Conservation (phyloP, 2,888 invertebrate species). For the Eupelmus urozonus region DNA sequence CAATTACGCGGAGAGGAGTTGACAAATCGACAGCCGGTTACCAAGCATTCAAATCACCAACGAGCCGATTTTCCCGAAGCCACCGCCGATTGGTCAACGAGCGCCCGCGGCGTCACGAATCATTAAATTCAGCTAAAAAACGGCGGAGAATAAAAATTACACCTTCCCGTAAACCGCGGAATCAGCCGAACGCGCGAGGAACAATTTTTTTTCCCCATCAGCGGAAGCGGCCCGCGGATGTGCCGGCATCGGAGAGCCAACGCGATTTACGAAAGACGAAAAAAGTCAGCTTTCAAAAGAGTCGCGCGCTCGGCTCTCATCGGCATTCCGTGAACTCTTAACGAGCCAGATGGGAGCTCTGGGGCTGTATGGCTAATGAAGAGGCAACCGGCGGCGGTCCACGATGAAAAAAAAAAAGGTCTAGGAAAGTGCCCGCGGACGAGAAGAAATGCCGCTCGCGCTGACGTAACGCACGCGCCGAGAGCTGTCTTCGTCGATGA, state of each 20-base stretch:
- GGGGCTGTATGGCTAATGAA: conserved; percentile 20
- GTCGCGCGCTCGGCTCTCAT: not conserved
- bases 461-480: conserved; percentile 21
- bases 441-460: not conserved
- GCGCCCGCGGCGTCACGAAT: conserved; percentile 13
- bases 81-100: conserved; percentile 57
- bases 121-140: conserved; percentile 36
- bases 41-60: conserved; percentile 68
- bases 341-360: conserved; percentile 13
- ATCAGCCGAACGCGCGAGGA: not conserved
- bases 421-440: not conserved
- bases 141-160: too few relatives aligned
- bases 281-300: not conserved
- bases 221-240: not conserved
- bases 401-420: conserved; percentile 1
- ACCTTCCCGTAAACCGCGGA: not conserved
- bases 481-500: conserved; percentile 17
- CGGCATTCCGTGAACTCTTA: not conserved
- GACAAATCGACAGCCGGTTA: conserved; percentile 45
- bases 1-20: conserved; percentile 31
- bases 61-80: conserved; percentile 17
- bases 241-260: not conserved
- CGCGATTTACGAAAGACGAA: not conserved
- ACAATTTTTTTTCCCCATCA: not conserved
- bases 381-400: not conserved